Base-by-base conservation (phyloP, 2,888 invertebrate genomes). In the Pogonocherus hispidulus region DNA sequence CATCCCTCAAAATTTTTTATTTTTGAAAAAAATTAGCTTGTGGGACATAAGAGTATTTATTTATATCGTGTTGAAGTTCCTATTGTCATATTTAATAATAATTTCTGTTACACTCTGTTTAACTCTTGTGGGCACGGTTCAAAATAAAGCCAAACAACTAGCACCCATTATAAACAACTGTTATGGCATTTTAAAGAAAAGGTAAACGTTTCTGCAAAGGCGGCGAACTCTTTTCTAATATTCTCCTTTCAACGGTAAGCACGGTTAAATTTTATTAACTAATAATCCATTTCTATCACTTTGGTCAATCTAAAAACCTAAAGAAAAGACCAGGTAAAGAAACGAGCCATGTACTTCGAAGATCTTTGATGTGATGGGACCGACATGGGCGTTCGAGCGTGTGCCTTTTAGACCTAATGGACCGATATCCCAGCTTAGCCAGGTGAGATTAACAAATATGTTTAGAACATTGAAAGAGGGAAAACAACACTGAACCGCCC, bases 381-480 rank as follows among this genome's bases (percentile, higher is more conserved):
- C 82, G 84, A 84, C 84, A 80, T 74, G 83, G 80, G 84, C 84
- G 84, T 84, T 83, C 82, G 78, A 80, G 84, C 84, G 82, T 83
- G 80, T 78, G 80, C 78, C 81, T 81, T 74, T 74, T 75, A 73
- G 72, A 77, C 69, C 82, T 84, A 84, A 84, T 84, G 84, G 83
- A 83, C 81, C 82, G 81, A 78, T 73, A 78, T 74, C 67, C 73
- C 75, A 66, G 71, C 74, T 75, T 69, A 76, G 73, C 78, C 76
- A 68, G 70, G 70, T 70, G 68, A 70, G 70, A 69, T 70, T 70
- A 70, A 66, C 52, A 66, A 18, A 49, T 47, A 35, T 47, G 59
- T 46, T 47, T 46, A 46, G 59, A 37, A 37, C 41, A 55, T 41
- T 41, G 37, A 37, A 22, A 46, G 41, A 27, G 20, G 47, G 59